Base-by-base conservation (phyloP, 2,113 vertebrate genomes). In the Pomatorhinus ruficollis region DNA sequence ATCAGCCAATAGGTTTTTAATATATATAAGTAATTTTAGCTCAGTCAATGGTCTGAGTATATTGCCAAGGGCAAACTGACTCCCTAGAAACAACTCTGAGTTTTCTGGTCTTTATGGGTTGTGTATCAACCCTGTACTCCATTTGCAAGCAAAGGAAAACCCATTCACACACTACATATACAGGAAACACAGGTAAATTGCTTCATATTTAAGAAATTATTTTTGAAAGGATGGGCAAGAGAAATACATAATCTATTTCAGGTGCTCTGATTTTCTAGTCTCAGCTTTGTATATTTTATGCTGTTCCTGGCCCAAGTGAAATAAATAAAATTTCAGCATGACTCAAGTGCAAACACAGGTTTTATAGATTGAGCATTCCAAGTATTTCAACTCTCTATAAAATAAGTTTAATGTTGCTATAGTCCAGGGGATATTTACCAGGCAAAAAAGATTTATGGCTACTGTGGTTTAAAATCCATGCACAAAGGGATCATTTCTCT, bases 401-500 rank as follows among this genome's bases (percentile, higher is more conserved):
- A 88, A 79, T 6, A 93, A 50, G 86, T 90, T 52, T 88, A n/a
- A 72, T 76, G 59, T 72, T 93, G 63, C 50, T 92, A 12, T 37
- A 93, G 71, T 64, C 70, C 63, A 79, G 52, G 59, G 35, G 37
- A 57, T 84, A 83, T 42, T 82, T 85, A 71, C n/a, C 6, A 9
- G 40, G 44, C 11, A 60, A 42, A 53, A 78, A 80, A 50, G 50
- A 90, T 87, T 66, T 90, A 68, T 40, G 60, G 25, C 60, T 74
- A 54, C 64, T 75, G 31, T 56, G 64, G 71, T 74, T 78, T 92
- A 77, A 93, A 93, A 83, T 86, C 42, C 21, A 75, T 83, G 68
- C 76, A 88, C 89, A 89, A 78, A 93, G 30, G 96, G 33, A 80
- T 93, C 4, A 64, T 52, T 81, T 78, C 35, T 93, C 40, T 87